Conservation (phyloP, 2,888 invertebrate species). For the Dyspetes luteomarginatus region DNA sequence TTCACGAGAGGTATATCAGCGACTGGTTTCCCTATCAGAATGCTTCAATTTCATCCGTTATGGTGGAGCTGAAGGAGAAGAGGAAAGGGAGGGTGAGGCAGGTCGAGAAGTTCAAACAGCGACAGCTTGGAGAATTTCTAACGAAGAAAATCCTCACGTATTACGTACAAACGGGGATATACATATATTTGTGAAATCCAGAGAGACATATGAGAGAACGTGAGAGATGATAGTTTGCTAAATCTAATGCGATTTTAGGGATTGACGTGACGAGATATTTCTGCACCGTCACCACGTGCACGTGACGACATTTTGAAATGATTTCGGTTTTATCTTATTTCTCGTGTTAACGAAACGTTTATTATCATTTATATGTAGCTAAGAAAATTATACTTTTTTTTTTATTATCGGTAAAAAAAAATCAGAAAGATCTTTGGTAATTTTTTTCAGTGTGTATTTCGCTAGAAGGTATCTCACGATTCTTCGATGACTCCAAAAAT, state of each 20-base stretch:
- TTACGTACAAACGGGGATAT: conserved; percentile 11
- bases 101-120: conserved; percentile 55
- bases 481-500: too few species aligned
- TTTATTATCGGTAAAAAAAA: too few species aligned
- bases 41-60: conserved; percentile 38
- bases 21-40: conserved; percentile 46
- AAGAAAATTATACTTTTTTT: too few species aligned
- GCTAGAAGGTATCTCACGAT: too few species aligned
- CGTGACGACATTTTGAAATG: conserved; percentile 20
- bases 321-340: background rate
- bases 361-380: too few species aligned
- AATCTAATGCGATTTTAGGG: conserved; percentile 61
- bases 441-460: too few species aligned
- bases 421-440: too few species aligned
- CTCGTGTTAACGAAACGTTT: background rate
- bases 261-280: conserved; percentile 37
- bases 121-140: conserved; percentile 61
- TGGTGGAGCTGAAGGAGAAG: background rate
- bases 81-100: background rate
- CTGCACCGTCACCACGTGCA: background rate
- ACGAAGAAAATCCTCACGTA: conserved; percentile 59
- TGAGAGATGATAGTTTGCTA: conserved; percentile 45
- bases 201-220: conserved; percentile 27
- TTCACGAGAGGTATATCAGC: conserved; percentile 47
- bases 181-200: background rate